Conservation (phyloP, 2,113 vertebrate genomes). For the Albula glossodonta region DNA sequence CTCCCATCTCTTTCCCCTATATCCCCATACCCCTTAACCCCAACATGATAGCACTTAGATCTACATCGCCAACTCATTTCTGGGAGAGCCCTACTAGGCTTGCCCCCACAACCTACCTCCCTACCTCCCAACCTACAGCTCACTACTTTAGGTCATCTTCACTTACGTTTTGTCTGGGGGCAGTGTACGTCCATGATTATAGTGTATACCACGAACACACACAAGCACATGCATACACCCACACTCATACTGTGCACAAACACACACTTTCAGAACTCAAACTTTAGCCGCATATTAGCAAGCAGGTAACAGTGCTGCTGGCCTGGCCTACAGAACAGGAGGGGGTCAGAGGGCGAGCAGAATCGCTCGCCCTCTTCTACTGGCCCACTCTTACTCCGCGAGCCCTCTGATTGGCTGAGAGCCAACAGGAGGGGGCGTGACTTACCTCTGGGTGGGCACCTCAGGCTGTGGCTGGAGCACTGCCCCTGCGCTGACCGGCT, state of each 20-base stretch:
- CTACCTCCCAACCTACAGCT: not conserved
- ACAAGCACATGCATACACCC: not conserved
- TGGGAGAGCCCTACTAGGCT: not conserved
- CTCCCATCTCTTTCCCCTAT: not conserved
- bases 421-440: slow-evolving; percentile 61
- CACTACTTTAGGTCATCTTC: not conserved
- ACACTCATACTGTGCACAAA: slow-evolving; percentile 29
- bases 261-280: slow-evolving; percentile 17
- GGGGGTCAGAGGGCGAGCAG: not conserved
- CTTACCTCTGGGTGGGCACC: slow-evolving; percentile 76
- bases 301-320: not conserved
- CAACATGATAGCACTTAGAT: not conserved
- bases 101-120: not conserved
- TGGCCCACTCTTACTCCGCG: not conserved
- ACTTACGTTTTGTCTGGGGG: not conserved
- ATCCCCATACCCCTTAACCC: not conserved
- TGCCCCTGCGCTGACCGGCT: slow-evolving; percentile 72
- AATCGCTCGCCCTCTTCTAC: not conserved
- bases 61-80: not conserved
- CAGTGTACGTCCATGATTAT: not conserved
- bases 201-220: not conserved
- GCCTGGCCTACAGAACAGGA: not conserved
- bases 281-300: not conserved
- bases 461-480: slow-evolving; percentile 63
- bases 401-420: slow-evolving; percentile 3